Conservation (phyloP, 1,140 invertebrate species). For the Atta texana region DNA sequence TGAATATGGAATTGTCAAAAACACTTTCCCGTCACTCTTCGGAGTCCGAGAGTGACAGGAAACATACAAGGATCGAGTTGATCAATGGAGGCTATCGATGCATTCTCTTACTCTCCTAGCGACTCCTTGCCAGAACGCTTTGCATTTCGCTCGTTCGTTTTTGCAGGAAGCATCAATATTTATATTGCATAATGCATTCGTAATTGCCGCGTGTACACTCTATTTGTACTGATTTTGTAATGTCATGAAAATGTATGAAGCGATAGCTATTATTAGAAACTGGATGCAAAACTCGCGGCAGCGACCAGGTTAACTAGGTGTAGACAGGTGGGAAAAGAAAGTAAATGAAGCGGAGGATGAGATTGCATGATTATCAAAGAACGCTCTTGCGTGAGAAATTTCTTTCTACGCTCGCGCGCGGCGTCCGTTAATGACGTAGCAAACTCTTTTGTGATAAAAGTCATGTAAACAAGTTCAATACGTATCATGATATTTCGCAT, state of each 20-base stretch:
- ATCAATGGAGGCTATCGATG: conserved; percentile 72
- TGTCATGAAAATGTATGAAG: conserved; percentile 87
- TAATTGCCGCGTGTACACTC: conserved; percentile 85
- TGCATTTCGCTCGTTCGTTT: conserved; percentile 84
- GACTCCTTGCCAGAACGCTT: conserved; percentile 78
- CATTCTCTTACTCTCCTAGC: conserved; percentile 49
- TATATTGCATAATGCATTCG: conserved; percentile 86
- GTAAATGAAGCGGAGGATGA: conserved; percentile 80
- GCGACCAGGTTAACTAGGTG: conserved; percentile 77
- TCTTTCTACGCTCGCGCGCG: conserved; percentile 57
- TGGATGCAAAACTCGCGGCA: conserved; percentile 81
- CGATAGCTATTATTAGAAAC: conserved; percentile 85
- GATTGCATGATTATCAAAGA: conserved; percentile 78
- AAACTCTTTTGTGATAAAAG: conserved; percentile 67
- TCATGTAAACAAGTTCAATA: conserved; percentile 63
- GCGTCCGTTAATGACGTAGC: conserved; percentile 53
- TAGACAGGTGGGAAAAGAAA: conserved; percentile 78
- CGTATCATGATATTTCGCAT: conserved; percentile 34
- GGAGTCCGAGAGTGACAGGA: not conserved
- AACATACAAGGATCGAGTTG: conserved; percentile 34
- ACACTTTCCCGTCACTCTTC: not conserved
- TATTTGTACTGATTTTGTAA: conserved; percentile 87
- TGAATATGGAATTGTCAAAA: not conserved
- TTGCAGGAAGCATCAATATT: conserved; percentile 87
- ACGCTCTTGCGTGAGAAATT: conserved; percentile 76